A percentile compares a stretch with the other conserved stretches of the same genome.
Conservation (phyloP, 2,888 invertebrate genomes). For the Cephus pulcher region DNA sequence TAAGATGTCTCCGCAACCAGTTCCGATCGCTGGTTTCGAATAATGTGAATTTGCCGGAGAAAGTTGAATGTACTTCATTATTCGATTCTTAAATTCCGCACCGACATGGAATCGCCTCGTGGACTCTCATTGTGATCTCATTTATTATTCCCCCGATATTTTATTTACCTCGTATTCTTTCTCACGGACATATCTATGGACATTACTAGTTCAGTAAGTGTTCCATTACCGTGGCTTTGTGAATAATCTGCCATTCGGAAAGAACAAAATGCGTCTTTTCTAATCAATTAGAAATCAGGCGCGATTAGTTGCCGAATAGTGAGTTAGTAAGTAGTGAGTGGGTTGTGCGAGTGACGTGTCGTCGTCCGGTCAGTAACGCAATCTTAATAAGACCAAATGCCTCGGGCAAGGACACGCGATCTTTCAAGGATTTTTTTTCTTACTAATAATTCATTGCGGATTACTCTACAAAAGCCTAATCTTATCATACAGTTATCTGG, state of each 20-base stretch:
- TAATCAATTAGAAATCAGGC: neutral
- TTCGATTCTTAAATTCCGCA: neutral
- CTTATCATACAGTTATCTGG: neutral
- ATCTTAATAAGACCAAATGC: neutral
- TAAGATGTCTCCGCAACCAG: neutral
- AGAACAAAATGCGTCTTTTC: neutral
- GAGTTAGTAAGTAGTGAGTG: neutral
- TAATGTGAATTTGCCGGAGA: neutral
- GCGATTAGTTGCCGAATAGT: neutral
- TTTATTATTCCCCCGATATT: neutral
- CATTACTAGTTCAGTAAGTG: neutral
- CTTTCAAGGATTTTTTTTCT: neutral
- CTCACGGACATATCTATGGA: neutral
- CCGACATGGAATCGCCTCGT: neutral
- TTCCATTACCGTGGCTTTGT: neutral
- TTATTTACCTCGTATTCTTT: neutral
- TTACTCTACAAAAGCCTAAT: neutral
- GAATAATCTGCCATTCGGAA: neutral
- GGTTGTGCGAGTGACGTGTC: neutral
- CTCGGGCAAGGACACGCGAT: neutral
- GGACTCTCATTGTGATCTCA: neutral
- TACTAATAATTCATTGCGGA: neutral
- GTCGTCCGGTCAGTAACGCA: neutral
- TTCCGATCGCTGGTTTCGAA: neutral
- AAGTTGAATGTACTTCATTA: neutral